Percentiles rank a stretch among this genome's conserved stretches.
These are phyloP conservation scores for Lichenostomus cassidix DNA, from an alignment of 2,113 vertebrate species.

Conservation along the genomic window DNA sequence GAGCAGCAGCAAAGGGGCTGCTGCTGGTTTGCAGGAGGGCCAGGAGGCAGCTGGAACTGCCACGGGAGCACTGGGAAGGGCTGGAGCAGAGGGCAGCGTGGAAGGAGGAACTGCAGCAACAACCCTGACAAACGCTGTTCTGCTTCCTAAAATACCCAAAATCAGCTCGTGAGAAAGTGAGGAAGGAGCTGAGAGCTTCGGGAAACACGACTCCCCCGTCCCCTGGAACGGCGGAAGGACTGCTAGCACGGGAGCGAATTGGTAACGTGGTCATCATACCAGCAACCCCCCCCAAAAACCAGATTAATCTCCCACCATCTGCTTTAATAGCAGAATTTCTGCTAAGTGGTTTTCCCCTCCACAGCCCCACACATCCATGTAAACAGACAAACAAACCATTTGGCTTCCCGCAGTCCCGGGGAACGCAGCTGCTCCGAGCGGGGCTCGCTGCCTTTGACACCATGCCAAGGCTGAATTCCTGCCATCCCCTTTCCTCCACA, in stretches of 20 bases:
- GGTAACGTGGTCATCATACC: not conserved
- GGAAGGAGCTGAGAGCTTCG: not conserved
- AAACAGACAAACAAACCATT: slow-evolving; percentile 23
- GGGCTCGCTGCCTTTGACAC: not conserved
- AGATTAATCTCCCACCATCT: not conserved
- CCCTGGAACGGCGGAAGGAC: accelerated
- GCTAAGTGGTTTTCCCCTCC: not conserved
- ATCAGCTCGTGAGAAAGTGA: not conserved
- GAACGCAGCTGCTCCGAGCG: not conserved
- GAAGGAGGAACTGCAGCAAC: not conserved
- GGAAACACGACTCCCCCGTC: not conserved
- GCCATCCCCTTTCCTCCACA: not conserved
- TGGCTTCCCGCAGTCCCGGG: not conserved
- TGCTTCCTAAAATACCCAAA: not conserved
- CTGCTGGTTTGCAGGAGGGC: not conserved
- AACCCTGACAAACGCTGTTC: not conserved
- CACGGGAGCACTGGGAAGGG: not conserved
- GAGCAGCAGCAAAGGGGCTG: not conserved
- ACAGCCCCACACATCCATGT: not conserved
- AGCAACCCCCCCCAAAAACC: not conserved
- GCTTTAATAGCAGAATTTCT: slow-evolving; percentile 1
- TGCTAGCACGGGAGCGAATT: not conserved
- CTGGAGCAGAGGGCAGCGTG: not conserved
- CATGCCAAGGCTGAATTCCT: not conserved
- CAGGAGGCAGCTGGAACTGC: not conserved